Conservation (phyloP, 2,888 invertebrate species). For the Tiliacea aurago region DNA sequence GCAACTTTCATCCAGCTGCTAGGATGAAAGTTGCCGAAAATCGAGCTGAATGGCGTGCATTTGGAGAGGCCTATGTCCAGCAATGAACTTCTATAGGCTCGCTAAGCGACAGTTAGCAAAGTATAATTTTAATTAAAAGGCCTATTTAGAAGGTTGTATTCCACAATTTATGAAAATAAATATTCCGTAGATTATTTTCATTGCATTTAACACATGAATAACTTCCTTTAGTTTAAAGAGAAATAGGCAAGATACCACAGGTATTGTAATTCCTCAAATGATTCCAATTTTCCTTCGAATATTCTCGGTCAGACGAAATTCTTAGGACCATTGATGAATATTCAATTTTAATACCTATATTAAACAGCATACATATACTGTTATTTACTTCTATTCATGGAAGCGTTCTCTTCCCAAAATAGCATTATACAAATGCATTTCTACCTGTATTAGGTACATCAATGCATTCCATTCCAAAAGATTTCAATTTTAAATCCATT, state of each 20-base stretch:
- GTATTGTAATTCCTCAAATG: not conserved
- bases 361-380: no score
- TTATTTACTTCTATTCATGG: not conserved
- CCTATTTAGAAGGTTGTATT: not conserved
- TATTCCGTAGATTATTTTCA: not conserved
- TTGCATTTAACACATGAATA: not conserved
- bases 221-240: not conserved
- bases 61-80: no score
- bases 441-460: not conserved
- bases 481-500: slow-evolving; percentile 17
- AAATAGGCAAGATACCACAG: not conserved
- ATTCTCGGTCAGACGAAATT: not conserved
- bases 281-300: not conserved
- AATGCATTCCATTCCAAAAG: not conserved
- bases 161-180: not conserved
- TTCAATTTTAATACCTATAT: no score
- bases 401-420: not conserved
- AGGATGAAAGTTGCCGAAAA: no score
- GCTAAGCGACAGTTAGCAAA: not conserved
- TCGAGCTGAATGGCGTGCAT: no score
- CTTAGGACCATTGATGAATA: not conserved
- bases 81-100: no score
- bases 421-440: not conserved
- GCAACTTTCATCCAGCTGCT: no score
- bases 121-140: not conserved